Base-by-base conservation (phyloP, 2,888 invertebrate genomes). In the Pristionchus maxplancki region DNA sequence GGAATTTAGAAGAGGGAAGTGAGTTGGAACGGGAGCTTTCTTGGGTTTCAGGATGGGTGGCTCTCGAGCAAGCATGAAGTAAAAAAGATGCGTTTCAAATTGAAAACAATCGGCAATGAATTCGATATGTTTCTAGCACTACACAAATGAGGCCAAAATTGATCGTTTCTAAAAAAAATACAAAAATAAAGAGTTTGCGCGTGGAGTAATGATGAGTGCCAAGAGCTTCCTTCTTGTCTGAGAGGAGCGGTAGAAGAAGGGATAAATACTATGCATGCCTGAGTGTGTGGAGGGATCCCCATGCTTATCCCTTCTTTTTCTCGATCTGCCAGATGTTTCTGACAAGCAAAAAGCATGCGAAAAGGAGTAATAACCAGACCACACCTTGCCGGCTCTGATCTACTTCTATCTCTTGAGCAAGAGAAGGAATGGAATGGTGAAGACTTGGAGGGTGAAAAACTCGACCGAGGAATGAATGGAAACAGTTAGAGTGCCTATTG, bases 181-280 rank as follows among this genome's bases (percentile, higher is more conserved):
- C n/a, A n/a, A 44, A 44, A 44, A 11, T 44, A 44, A 44, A 6
- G 44, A 44, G 44, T 58, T 6, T 24, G 53, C 53, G 24, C 6
- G 50, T n/a, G n/a, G n/a, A 15, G 4, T 48, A 1, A 48, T 20
- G 53, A 44, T 6, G 11, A n/a, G 6, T 53, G 9, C 6, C 3
- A 50, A 4, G 50, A 50, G 50, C 17, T 20, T 5, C 50, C 20
- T 1, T 20, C 15, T 50, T 50, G 50, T 20, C 20, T 50, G 4
- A 13, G 34, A 11, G 31, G 11, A 64, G 13, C n/a, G 28, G 9
- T 62, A 62, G 62, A 37, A 1, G 71, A 37, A 58, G 67, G 34
- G 71, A 71, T 37, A 37, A 71, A 71, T 71, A 37, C 71, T 20
- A 71, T 71, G 71, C 71, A 71, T 71, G 71, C 71, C 37, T 71